Evolutionary conservation across 2,113 vertebrate species (phyloP).

Genomic region (Phaethornis superciliosus): DNA sequence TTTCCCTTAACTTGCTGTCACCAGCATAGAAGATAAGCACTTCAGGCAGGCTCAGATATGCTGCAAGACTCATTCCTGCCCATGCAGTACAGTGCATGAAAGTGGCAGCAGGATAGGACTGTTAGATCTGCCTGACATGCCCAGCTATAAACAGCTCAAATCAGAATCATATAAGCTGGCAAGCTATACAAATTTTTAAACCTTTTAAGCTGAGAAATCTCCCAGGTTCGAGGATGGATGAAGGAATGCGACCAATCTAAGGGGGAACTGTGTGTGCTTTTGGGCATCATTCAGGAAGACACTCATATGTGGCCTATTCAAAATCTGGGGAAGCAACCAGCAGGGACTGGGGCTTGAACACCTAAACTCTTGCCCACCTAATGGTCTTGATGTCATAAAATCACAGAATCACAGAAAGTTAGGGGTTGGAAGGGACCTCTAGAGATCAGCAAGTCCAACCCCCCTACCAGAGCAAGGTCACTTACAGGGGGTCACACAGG

Average conservation of each 20-base stretch:
- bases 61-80: neutral
- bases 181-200: neutral
- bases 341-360: neutral
- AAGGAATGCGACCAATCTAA: neutral
- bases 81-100: fast-evolving
- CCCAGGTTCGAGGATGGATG: neutral
- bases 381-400: fast-evolving
- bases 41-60: neutral
- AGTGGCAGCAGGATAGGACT: neutral
- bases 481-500: no score
- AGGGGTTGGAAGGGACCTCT: no score
- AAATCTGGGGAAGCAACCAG: neutral
- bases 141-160: neutral
- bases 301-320: neutral
- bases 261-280: neutral
- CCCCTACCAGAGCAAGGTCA: no score
- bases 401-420: no score
- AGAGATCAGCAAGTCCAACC: no score
- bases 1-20: neutral
- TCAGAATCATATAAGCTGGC: neutral
- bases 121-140: neutral
- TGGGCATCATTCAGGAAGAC: neutral
- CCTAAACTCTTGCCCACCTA: neutral
- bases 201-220: neutral
- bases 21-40: neutral